These are phyloP conservation scores for Tadarida brasiliensis DNA, from an alignment of 2,797 vertebrate species.

Conservation along the genomic window DNA sequence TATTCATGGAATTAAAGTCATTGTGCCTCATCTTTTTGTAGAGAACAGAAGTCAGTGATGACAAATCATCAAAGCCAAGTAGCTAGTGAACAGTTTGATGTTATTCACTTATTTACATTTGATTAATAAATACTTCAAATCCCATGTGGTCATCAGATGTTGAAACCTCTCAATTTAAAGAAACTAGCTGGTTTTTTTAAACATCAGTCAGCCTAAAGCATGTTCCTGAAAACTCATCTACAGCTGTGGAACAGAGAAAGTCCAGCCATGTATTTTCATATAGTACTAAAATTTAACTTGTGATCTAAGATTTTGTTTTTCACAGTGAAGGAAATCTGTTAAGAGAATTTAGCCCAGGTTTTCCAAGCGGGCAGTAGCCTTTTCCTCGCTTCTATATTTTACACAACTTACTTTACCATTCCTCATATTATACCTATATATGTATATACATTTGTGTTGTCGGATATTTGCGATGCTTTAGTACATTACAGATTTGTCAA, in stretches of 20 bases:
- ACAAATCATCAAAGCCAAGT: constrained; percentile 75
- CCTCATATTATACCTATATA: neutral
- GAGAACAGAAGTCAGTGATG: constrained; percentile 66
- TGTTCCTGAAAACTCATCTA: neutral
- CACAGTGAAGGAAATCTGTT: neutral
- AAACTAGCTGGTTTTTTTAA: constrained; percentile 32
- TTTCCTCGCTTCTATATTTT: neutral
- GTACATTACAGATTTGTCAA: neutral
- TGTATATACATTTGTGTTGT: neutral
- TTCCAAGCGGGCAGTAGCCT: neutral
- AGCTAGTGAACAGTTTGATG: constrained; percentile 67
- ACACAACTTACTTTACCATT: neutral
- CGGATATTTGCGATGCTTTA: neutral
- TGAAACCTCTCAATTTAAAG: constrained; percentile 59
- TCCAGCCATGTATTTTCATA: neutral
- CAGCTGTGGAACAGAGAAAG: constrained; percentile 53
- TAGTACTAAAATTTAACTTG: neutral
- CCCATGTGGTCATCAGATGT: constrained; percentile 71
- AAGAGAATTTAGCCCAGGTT: neutral
- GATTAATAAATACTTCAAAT: constrained; percentile 73
- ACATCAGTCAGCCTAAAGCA: constrained; percentile 60
- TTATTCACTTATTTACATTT: constrained; percentile 68
- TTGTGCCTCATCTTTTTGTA: constrained; percentile 67
- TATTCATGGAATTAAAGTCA: constrained; percentile 48
- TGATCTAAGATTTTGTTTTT: constrained; percentile 9